Conservation (phyloP, 2,888 invertebrate species). For the Taphrorychus bicolor region DNA sequence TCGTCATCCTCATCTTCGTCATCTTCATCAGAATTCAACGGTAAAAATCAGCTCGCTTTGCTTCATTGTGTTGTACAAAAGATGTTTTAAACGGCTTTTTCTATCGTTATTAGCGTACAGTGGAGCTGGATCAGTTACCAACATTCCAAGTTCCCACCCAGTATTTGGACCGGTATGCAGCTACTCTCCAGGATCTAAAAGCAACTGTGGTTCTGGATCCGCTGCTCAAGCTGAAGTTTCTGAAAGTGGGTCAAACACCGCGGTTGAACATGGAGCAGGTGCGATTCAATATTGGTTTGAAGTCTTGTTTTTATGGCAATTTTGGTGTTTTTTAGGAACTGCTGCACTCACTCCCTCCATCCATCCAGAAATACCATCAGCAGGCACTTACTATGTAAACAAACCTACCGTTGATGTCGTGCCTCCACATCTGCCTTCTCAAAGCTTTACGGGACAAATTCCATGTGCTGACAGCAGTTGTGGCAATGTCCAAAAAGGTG, state of each 20-base stretch:
- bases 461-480: conserved; percentile 34
- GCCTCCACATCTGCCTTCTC: conserved; percentile 12
- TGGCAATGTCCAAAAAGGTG: conserved; percentile 14
- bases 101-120: conserved; percentile 4
- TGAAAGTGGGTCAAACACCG: not conserved
- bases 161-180: conserved; percentile 30
- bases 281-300: not conserved
- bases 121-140: conserved; percentile 15
- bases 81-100: too few relatives aligned
- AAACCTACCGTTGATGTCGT: conserved; percentile 21
- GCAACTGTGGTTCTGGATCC: conserved; percentile 15
- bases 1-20: not conserved
- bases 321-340: conserved; percentile 4
- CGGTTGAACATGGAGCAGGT: not conserved
- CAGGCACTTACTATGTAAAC: conserved; percentile 35
- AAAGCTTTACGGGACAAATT: conserved; percentile 34
- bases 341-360: conserved; percentile 21
- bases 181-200: conserved; percentile 28
- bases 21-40: not conserved
- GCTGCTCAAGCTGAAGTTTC: not conserved
- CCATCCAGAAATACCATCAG: conserved; percentile 22
- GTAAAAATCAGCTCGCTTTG: not conserved
- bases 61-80: not conserved
- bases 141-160: conserved; percentile 31
- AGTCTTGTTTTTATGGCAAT: not conserved